These are phyloP conservation scores for Hartigia nigra DNA, from an alignment of 2,888 invertebrate genomes.

Conservation along the genomic window DNA sequence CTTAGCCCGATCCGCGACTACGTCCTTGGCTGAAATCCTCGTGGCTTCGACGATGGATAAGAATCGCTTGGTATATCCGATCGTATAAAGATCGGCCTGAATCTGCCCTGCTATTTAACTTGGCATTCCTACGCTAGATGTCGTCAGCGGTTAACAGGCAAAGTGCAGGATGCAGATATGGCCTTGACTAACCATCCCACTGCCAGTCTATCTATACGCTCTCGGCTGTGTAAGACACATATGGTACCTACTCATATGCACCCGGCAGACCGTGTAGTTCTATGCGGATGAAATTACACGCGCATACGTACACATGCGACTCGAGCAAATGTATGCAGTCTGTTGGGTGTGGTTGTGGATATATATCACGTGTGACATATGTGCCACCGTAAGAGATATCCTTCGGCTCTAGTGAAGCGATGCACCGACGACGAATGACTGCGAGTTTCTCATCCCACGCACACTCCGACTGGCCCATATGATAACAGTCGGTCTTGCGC, in stretches of 20 bases:
- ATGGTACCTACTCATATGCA: neutral
- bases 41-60: neutral
- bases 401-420: neutral
- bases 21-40: neutral
- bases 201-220: neutral
- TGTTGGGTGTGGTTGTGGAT: neutral
- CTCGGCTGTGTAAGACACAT: neutral
- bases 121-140: constrained; percentile 3
- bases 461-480: constrained; percentile 44
- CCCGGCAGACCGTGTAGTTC: neutral
- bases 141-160: constrained; percentile 20
- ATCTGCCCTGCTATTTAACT: neutral
- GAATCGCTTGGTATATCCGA: neutral
- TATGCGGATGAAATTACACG: constrained; percentile 1
- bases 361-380: neutral
- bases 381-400: neutral
- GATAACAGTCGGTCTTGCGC: constrained; percentile 36
- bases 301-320: neutral
- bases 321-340: neutral
- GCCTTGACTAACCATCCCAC: constrained; percentile 37
- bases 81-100: neutral
- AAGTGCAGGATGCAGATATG: constrained; percentile 47
- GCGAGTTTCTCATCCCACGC: constrained; percentile 34
- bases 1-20: neutral
- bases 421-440: constrained; percentile 1